Conservation (phyloP, 1,140 invertebrate species). For the Sogatella furcifera region DNA sequence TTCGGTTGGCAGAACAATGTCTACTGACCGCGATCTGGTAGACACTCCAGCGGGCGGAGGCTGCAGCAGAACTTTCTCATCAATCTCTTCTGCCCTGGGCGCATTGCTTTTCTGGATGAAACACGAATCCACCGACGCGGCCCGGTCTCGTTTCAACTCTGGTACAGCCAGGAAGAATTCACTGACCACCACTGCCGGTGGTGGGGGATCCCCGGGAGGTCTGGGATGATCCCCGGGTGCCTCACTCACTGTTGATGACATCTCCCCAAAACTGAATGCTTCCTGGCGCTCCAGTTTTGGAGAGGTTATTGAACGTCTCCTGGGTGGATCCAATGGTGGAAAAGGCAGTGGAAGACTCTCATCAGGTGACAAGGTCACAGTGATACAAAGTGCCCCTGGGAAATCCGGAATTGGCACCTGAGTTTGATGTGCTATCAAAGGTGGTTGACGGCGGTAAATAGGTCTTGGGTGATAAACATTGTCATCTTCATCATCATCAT, state of each 20-base stretch:
- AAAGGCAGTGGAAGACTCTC: slow-evolving; percentile 50
- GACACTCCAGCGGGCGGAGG: slow-evolving; percentile 17
- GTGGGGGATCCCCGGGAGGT: slow-evolving; percentile 33
- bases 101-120: slow-evolving; percentile 57
- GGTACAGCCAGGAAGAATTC: slow-evolving; percentile 75
- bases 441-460: not conserved
- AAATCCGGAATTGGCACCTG: slow-evolving; percentile 20
- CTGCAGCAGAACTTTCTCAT: slow-evolving; percentile 42
- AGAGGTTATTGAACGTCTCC: slow-evolving; percentile 36
- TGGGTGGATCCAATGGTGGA: slow-evolving; percentile 27
- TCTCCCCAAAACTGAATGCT: slow-evolving; percentile 50
- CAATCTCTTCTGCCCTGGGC: slow-evolving; percentile 50
- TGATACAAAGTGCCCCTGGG: slow-evolving; percentile 36
- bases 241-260: slow-evolving; percentile 30
- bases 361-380: slow-evolving; percentile 53
- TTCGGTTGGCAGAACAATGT: slow-evolving; percentile 80
- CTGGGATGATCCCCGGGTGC: slow-evolving; percentile 14
- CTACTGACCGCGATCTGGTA: slow-evolving; percentile 74
- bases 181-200: slow-evolving; percentile 34
- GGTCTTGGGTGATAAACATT: slow-evolving; percentile 4
- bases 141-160: slow-evolving; percentile 65
- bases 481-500: slow-evolving; percentile 29
- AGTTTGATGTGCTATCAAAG: not conserved
- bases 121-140: slow-evolving; percentile 74
- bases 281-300: slow-evolving; percentile 60